Percentiles rank a stretch among this genome's conserved stretches.
Evolutionary conservation across 2,888 invertebrate genomes (phyloP).

Genomic region (Athripsodes cinereus): DNA sequence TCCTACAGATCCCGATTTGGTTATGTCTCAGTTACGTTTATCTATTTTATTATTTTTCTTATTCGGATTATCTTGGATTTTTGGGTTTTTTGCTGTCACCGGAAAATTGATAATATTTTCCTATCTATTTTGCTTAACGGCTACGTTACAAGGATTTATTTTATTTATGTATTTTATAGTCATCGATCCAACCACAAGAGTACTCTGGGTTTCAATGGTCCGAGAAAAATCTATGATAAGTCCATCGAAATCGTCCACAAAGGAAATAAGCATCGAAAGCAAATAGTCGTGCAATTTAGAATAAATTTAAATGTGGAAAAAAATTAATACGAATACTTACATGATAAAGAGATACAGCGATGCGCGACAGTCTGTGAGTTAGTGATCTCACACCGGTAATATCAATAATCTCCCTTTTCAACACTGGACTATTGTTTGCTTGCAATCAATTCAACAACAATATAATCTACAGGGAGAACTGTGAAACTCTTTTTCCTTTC

Average conservation of each 20-base stretch:
- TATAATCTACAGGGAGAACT: no score
- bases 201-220: constrained; percentile 46
- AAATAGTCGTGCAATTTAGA: neutral
- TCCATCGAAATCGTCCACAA: constrained; percentile 8
- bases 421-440: neutral
- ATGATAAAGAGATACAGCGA: constrained; percentile 9
- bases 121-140: constrained; percentile 57
- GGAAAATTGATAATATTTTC: constrained; percentile 47
- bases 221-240: constrained; percentile 27
- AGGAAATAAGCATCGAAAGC: constrained; percentile 7
- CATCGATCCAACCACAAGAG: constrained; percentile 49
- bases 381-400: constrained; percentile 1
- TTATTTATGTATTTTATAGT: constrained; percentile 56
- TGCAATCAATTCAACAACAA: neutral
- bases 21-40: constrained; percentile 48
- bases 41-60: constrained; percentile 55
- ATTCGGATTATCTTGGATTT: constrained; percentile 56
- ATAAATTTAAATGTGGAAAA: neutral
- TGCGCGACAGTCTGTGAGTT: constrained; percentile 7
- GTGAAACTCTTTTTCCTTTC: no score
- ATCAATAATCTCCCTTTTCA: constrained; percentile 4
- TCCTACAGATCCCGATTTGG: constrained; percentile 38
- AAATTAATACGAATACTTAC: constrained; percentile 7
- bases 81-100: constrained; percentile 52
- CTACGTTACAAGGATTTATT: constrained; percentile 57